These are phyloP conservation scores for Danio kyathit DNA, from an alignment of 2,797 vertebrate species.

Conservation along the genomic window DNA sequence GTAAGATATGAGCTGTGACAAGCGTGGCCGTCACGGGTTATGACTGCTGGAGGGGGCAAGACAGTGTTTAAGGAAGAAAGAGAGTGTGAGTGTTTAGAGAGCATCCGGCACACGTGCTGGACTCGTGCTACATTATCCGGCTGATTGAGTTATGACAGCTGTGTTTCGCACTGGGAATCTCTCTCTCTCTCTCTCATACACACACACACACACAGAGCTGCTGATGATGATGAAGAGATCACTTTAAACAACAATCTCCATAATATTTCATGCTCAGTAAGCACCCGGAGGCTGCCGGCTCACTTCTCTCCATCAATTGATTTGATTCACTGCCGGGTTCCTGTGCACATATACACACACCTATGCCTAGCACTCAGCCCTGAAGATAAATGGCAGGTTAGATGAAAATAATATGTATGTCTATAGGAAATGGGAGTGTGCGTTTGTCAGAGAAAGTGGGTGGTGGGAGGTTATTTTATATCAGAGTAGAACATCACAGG, in stretches of 20 bases:
- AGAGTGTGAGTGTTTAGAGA: conserved; percentile 55
- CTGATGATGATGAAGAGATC: conserved; percentile 99
- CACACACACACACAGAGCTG: conserved; percentile 13
- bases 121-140: conserved; percentile 86
- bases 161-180: conserved; percentile 81
- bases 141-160: conserved; percentile 99
- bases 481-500: conserved; percentile 87
- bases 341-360: conserved; percentile 73
- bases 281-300: conserved; percentile 89
- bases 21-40: conserved; percentile 75
- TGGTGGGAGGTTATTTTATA: conserved; percentile 91
- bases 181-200: conserved; percentile 1
- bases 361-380: conserved; percentile 87
- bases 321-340: conserved; percentile 98
- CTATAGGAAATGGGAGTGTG: conserved; percentile 98
- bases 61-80: conserved; percentile 51
- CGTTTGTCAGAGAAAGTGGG: conserved; percentile 78
- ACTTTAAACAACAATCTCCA: conserved; percentile 99
- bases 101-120: conserved; percentile 66
- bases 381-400: conserved; percentile 98
- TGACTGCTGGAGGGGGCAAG: conserved; percentile 54
- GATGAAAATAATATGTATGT: conserved; percentile 99
- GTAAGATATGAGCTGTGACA: conserved; percentile 86
- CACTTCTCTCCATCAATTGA: conserved; percentile 99
- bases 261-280: conserved; percentile 98